Base-by-base conservation (phyloP, 2,113 vertebrate species). In the Chaenocephalus aceratus region DNA sequence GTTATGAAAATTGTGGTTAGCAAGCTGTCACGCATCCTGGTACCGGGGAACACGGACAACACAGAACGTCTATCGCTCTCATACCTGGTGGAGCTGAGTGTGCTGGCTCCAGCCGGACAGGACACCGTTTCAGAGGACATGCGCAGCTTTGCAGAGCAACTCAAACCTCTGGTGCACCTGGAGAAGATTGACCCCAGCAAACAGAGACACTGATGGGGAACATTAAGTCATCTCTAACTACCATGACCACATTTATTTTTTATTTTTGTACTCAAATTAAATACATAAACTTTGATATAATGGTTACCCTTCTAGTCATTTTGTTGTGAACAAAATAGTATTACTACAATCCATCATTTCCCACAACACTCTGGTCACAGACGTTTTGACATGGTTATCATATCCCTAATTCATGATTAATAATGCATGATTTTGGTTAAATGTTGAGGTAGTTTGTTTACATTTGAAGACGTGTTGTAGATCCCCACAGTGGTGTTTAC, bases 131-230 rank as follows among this genome's bases (percentile, higher is more conserved):
- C 98, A 2, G 97, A 99, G 52, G 98, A 99, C 87, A 98, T 99
- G 96, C 96, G 97, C 83, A 97, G 96, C 93, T 99, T 99, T 86
- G 97, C 98, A 0, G 98, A 99, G 90, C 98, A 99, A 44, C 95
- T 99, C 12, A 98, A 97, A 79, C 98, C 98, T 18, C 93, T 99
- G 5, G 97, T 99, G 44, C 98, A 99, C 72, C 92, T 99, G 45
- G 98, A 99, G 85, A 99, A 99, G 91, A 98, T 99, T 61, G 98
- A 99, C 80, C 97, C 98, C 36, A 99, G 90, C 86, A 94, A 94
- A 77, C 93, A 99, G 86, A 96, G 97, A 83, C 95, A 98, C 12
- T 93, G 61, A 86, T 9, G 53, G 16, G 94, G 94, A 95, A 95
- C 1, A 16, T 10, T 23, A 23, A 30, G 36, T 61, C 8, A 7